Base-by-base conservation (phyloP, 2,797 vertebrate species). In the Hypotaenidia okinawae region DNA sequence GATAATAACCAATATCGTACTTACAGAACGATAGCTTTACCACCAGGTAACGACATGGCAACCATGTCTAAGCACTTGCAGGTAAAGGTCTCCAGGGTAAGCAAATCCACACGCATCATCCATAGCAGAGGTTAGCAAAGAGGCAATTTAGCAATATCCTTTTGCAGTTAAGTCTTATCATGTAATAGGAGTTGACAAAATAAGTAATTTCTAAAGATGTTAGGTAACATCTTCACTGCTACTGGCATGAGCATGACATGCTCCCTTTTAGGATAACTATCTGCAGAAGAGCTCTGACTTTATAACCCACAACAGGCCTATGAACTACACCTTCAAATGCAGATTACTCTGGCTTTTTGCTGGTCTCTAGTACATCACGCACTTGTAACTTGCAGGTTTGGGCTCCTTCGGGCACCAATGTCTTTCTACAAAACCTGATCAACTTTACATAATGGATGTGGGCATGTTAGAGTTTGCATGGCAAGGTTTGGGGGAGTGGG, bases 211-310 rank as follows among this genome's bases (percentile, higher is more conserved):
- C 37, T 69, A 21, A 72, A 80, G 10, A 27, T 12, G 84, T 52
- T 54, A 10, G 18, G 13, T 61, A 59, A 25, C 14, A 17, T 10
- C 15, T 21, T 63, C 35, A 8, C 32, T 47, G 45, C 30, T 62
- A 6, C 59, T 11, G 49, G 1, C 0, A 0, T 3, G 15, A 47
- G 51, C 1, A 3, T 9, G 14, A 19, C 22, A 23, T 2, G 2
- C 37, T 45, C 39, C 11, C 6, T 11, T 41, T 84, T 7, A 41
- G 30, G 14, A 13, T 1, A 57, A 33, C 45, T 9, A 16, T 3
- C 27, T 24, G 11, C 21, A 41, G 30, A 72, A 78, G 28, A 47
- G 0, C 6, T 32, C 37, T 3, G 6, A 28, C 5, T 14, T 19
- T 52, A 28, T 14, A 41, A 2, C 14, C 27, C 45, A 17, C 13